Conservation (phyloP, 2,797 vertebrate species). For the Phoebastria nigripes region DNA sequence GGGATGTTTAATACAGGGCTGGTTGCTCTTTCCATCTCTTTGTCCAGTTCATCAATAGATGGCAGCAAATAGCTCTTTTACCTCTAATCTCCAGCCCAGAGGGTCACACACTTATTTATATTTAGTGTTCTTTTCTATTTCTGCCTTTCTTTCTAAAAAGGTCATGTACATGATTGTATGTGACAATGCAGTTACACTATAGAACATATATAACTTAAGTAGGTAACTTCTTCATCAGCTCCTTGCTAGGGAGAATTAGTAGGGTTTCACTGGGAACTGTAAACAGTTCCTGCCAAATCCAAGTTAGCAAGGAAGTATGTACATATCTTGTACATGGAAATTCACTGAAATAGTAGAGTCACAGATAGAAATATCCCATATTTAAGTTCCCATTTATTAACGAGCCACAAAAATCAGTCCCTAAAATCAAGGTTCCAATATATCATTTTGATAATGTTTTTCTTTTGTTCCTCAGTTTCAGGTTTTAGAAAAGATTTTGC, state of each 20-base stretch:
- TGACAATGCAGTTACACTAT: background rate
- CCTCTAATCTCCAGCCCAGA: background rate
- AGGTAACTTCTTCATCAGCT: background rate
- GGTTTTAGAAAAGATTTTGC: background rate
- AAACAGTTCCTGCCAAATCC: background rate
- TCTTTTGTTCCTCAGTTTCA: background rate
- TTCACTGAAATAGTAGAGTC: background rate
- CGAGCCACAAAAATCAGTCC: background rate
- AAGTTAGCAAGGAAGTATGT: background rate
- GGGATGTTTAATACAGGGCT: background rate
- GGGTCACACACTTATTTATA: background rate
- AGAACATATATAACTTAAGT: background rate
- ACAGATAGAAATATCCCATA: background rate
- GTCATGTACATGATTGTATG: too few relatives aligned
- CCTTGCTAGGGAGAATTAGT: background rate
- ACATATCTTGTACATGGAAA: background rate
- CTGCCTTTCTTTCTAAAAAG: background rate
- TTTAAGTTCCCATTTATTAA: background rate
- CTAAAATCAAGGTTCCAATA: background rate
- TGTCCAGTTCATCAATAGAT: conserved; percentile 33
- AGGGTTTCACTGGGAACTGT: background rate
- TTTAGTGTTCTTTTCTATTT: background rate
- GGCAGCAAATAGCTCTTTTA: conserved; percentile 49
- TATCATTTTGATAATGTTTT: background rate
- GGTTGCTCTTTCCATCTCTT: background rate